Evolutionary conservation across 2,888 invertebrate species (phyloP), one percentile per base, ranked within the genome.

Genomic region (Xestia xanthographa): DNA sequence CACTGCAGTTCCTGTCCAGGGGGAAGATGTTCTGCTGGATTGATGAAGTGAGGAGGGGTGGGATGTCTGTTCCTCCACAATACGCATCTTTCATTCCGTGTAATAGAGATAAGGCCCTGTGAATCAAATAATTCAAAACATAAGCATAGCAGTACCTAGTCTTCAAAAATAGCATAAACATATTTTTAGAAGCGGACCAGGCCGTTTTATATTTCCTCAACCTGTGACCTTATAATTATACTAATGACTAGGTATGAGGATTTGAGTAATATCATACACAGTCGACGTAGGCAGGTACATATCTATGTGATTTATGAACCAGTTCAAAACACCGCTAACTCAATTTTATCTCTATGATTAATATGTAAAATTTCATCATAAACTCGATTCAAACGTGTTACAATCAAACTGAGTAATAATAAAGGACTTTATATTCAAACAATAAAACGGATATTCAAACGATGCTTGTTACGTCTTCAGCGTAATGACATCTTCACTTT

Each of bases 341-440:
- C 69, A 66, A 75, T 82, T 79, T 84, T 80, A 83, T 83, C 75
- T 83, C 68, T 67, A 82, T 88, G 83, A 85, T 83, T 86, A 86
- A 84, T 89, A 89, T 85, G 85, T 91, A 90, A 90, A 91, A 93
- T 92, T 90, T 88, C 56, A 81, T 85, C 92, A 92, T 94, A 92
- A 93, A 93, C 90, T 86, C 86, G 86, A 91, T 92, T 86, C 82
- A 90, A 94, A 92, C 91, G 92, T 93, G 93, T 92, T 92, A 93
- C 91, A 94, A 94, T 94, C 92, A 91, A 93, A 94, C 90, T 85
- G 92, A 89, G 94, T 90, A 92, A 91, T 95, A 94, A 90, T 90
- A 95, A 95, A 93, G 90, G 91, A 91, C 94, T 95, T 96, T 95
- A 95, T 94, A 94, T 92, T 94, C 93, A 89, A 94, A 95, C 95